Base-by-base conservation (phyloP, 1,140 invertebrate species). In the Rhagoletis pomonella region DNA sequence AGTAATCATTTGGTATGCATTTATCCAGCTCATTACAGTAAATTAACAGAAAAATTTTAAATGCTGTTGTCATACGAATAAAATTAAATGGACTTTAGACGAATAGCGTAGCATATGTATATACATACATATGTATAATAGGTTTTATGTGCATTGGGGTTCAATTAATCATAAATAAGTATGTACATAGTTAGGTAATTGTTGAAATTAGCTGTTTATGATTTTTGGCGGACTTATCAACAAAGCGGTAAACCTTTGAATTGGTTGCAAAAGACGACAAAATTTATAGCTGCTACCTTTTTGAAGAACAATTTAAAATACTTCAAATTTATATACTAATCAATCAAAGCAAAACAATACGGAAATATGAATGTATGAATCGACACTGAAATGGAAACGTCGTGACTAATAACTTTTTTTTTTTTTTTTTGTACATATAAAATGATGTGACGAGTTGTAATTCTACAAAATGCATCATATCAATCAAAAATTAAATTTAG, bases 181-280 rank as follows among this genome's bases (percentile, higher is more conserved):
- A 17, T 5, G 62, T 17, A 77, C 9, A n/a, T 4, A 81, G 47
- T 81, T 77, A 69, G 69, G 10, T n/a, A 50, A 77, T 50, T 81
- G 44, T n/a, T 81, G 73, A 47, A 62, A 73, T 73, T n/a, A 29
- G 29, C 1, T 67, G 17, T 73, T 73, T 73, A 73, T 73, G 69
- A 47, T 47, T 47, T 73, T 73, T 47, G 44, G 2, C 3, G 9
- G 60, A n/a, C 12, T 62, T 62, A 62, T 62, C 9, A 62, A 4
- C 60, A 62, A 14, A 62, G 60, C 60, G 7, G n/a, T 62, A 4
- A 9, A 29, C 29, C 29, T 29, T 29, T 29, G 29, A 29, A 29
- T 29, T 29, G 29, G 29, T 29, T 29, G 29, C 29, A 29, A 29
- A 29, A 29, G 29, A 29, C 29, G 29, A 29, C 29, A 29, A 29